phyloP scores from a whole-genome alignment of 64 coral and sea anemone genomes.

The Orbicella faveolata region DNA sequence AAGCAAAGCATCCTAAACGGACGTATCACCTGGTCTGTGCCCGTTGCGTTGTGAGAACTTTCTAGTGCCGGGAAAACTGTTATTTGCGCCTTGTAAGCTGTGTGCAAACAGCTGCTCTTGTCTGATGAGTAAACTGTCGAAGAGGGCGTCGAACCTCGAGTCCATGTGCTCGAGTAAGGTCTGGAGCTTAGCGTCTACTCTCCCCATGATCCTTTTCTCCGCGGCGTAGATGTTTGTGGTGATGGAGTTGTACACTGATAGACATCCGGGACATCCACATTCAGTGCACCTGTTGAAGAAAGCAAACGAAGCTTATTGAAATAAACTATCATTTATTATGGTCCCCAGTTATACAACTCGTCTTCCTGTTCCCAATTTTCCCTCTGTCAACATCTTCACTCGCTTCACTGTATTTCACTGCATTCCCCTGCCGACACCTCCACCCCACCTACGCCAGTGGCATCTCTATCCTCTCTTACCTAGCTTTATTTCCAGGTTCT shows the following conservation, averaged over 20 bases:
- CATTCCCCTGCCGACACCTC: neutral
- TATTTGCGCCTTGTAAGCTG: neutral
- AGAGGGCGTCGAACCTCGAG: constrained; percentile 72
- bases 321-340: no score
- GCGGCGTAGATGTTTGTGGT: constrained; percentile 91
- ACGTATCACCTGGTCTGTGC: constrained; percentile 4
- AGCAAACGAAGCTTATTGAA: neutral
- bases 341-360: no score
- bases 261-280: constrained; percentile 95
- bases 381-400: no score
- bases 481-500: neutral
- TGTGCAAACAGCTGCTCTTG: constrained; percentile 51
- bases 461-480: neutral
- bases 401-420: neutral
- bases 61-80: constrained; percentile 23
- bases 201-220: constrained; percentile 90
- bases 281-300: constrained; percentile 64
- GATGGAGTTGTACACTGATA: constrained; percentile 93
- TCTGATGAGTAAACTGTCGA: constrained; percentile 40
- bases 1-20: neutral
- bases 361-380: no score
- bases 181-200: constrained; percentile 80
- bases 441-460: neutral
- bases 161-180: constrained; percentile 77
- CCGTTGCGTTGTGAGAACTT: constrained; percentile 24